Percentiles rank a stretch among this genome's conserved stretches.
Evolutionary conservation across 2,113 vertebrate genomes (phyloP).

Genomic region (Zapornia atra): DNA sequence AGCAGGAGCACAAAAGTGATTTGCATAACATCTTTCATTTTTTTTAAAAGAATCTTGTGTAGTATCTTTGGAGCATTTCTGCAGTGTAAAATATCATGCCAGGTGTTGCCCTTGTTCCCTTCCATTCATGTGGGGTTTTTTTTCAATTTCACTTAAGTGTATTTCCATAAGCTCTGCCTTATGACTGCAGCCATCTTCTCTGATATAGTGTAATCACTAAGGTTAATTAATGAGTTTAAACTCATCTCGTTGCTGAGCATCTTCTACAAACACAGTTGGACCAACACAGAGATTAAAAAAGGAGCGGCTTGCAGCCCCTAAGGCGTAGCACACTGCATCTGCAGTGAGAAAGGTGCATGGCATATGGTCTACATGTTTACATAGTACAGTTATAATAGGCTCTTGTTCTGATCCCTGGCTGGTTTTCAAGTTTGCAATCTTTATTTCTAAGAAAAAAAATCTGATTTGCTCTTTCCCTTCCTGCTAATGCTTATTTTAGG

Average conservation of each 20-base stretch:
- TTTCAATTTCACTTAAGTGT: neutral
- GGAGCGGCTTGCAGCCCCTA: neutral
- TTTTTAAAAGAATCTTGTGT: neutral
- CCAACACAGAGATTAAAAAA: neutral
- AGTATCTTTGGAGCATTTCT: neutral
- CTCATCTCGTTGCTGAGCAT: neutral
- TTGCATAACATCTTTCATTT: neutral
- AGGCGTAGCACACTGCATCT: neutral
- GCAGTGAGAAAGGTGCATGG: neutral
- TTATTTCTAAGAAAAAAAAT: neutral
- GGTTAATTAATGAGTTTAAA: conserved; percentile 8
- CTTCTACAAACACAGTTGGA: neutral
- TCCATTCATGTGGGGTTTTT: neutral
- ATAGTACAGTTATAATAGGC: neutral
- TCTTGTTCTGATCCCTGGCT: neutral
- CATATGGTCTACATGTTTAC: neutral
- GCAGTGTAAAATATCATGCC: neutral
- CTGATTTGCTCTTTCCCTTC: neutral
- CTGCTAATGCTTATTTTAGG: neutral
- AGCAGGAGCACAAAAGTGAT: neutral
- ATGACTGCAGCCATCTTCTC: neutral
- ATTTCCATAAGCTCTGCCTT: neutral
- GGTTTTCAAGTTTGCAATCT: neutral
- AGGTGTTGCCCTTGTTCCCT: neutral
- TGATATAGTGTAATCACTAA: neutral